Evolutionary conservation across 64 coral and sea anemone species (phyloP).

Genomic region (Montipora foliosa): DNA sequence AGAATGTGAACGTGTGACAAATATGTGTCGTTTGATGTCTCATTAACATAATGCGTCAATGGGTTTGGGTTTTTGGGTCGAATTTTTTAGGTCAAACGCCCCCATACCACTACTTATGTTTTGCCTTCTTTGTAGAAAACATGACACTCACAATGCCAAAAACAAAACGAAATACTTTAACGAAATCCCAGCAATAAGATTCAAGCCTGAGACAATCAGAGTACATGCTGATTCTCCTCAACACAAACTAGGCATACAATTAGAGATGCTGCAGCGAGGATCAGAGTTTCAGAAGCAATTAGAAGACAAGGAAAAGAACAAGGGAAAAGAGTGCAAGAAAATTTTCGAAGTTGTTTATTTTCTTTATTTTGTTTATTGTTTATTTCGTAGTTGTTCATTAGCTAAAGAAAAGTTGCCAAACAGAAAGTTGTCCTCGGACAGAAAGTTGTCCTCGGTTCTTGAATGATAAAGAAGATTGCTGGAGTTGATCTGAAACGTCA

Average conservation of each 20-base stretch:
- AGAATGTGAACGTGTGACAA: too few species aligned
- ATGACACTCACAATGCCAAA: conserved; percentile 42
- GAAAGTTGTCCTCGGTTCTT: too few species aligned
- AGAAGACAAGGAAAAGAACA: conserved; percentile 50
- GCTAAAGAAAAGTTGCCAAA: too few species aligned
- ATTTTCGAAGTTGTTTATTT: conserved; percentile 50
- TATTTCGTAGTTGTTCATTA: too few species aligned
- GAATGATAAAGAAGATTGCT: conserved; percentile 36
- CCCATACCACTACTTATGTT: neutral
- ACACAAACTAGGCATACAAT: conserved; percentile 46
- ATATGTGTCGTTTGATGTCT: too few species aligned
- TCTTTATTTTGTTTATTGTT: too few species aligned
- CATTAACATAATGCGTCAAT: too few species aligned
- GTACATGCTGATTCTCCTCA: conserved; percentile 54
- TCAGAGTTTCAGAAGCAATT: conserved; percentile 47
- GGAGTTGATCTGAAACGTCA: conserved; percentile 11
- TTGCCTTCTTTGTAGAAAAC: conserved; percentile 45
- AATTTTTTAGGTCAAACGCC: too few species aligned
- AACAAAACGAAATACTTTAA: conserved; percentile 36
- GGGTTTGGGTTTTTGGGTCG: too few species aligned
- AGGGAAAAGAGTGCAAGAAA: conserved; percentile 46
- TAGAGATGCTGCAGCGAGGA: conserved; percentile 31
- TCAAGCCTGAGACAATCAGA: conserved; percentile 30
- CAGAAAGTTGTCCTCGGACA: too few species aligned
- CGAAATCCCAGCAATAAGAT: conserved; percentile 37